Base-by-base conservation (phyloP, 2,888 invertebrate species). In the Fragum whitleyi region DNA sequence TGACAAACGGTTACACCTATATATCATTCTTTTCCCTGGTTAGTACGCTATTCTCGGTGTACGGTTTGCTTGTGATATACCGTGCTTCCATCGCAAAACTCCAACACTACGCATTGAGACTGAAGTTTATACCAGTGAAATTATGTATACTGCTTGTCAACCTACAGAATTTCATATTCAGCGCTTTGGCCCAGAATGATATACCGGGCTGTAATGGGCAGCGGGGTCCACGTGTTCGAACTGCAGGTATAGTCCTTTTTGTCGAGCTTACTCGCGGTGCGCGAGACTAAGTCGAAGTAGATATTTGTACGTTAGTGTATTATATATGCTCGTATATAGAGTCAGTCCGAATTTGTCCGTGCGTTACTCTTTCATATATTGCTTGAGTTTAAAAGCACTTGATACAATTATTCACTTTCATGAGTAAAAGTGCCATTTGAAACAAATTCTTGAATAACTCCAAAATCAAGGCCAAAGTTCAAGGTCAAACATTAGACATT, bases 41-140 rank as follows among this genome's bases (percentile, higher is more conserved):
- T n/a, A 85, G 85, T 21, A 85, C 81, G 1, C 11, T 87, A 5
- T 26, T 85, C 0, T 83, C 83, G 0, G 77, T 86, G 70, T 87
- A 83, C 51, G 87, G 82, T 2, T 61, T 86, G n/a, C 75, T 80
- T 28, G 76, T 87, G 7, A 85, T 83, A 21, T 86, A 71, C 65
- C 74, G 87, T 16, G 72, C 76, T 19, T 79, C 86, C 1, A 59
- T 61, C 29, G 11, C 53, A 3, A 62, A 71, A 21, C 70, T 87
- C n/a, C 36, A 47, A 16, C 80, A 83, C 65, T 82, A 85, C 55
- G 57, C 65, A 26, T n/a, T 87, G 19, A 42, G 53, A 3, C 23
- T 82, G 16, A 87, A 86, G 65, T 87, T 87, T 62, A 53, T 81
- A 11, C 70, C 85, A 9, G 62, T 87, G 1, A 80, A 85, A 36